Evolutionary conservation across 2,888 invertebrate genomes (phyloP).

Genomic region (Anthophora plumipes): DNA sequence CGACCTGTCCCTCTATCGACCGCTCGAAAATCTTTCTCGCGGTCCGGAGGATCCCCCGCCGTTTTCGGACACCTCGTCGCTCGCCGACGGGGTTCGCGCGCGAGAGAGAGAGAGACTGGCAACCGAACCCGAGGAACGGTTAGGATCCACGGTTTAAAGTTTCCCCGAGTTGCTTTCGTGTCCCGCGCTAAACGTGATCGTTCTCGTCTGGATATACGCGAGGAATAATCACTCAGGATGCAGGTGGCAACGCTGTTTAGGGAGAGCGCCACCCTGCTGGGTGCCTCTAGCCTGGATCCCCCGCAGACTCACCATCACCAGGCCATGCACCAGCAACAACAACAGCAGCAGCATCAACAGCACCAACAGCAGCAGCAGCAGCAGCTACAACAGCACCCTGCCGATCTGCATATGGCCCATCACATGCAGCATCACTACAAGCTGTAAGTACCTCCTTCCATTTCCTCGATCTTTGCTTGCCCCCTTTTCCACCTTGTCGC

Average conservation of each 20-base stretch:
- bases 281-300: constrained; percentile 87
- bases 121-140: too few species aligned
- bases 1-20: not conserved
- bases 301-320: constrained; percentile 83
- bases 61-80: not conserved
- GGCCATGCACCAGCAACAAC: constrained; percentile 74
- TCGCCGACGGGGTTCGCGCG: not conserved
- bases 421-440: constrained; percentile 84
- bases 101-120: too few species aligned
- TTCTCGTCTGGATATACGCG: not conserved
- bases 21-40: not conserved
- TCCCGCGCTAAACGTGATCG: too few species aligned
- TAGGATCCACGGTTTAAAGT: too few species aligned
- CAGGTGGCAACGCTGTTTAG: constrained; percentile 89
- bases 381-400: constrained; percentile 79
- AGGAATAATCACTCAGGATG: constrained; percentile 83
- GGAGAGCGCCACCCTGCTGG: constrained; percentile 88
- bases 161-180: too few species aligned
- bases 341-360: constrained; percentile 79
- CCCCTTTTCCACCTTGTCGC: not conserved
- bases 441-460: constrained; percentile 80
- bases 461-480: not conserved
- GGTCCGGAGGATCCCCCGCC: not conserved
- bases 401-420: constrained; percentile 82
- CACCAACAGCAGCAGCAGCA: constrained; percentile 78